A percentile compares a stretch with the other conserved stretches of the same genome.
Conservation (phyloP, 2,888 invertebrate species). For the Hypena proboscidalis region DNA sequence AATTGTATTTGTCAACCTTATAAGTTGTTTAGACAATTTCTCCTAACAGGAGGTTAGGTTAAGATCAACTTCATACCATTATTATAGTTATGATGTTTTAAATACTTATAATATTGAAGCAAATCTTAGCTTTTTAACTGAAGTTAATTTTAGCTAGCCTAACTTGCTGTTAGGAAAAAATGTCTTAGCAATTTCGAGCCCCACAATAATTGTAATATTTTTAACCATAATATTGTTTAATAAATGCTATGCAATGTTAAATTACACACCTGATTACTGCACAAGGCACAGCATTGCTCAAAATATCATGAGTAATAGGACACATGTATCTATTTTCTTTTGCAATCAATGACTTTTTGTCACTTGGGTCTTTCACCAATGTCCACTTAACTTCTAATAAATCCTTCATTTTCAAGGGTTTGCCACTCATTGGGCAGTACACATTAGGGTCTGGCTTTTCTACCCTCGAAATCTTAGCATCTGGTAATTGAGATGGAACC, state of each 20-base stretch:
- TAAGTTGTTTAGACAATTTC: too few species aligned
- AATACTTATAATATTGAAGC: too few species aligned
- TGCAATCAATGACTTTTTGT: constrained; percentile 93
- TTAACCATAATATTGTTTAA: too few species aligned
- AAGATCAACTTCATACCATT: too few species aligned
- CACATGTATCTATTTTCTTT: constrained; percentile 98
- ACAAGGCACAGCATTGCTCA: constrained; percentile 97
- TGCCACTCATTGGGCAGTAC: constrained; percentile 83
- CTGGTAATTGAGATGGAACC: constrained; percentile 97
- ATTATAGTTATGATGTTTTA: too few species aligned
- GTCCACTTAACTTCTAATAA: constrained; percentile 97
- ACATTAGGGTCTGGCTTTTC: constrained; percentile 75
- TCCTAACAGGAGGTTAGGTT: too few species aligned
- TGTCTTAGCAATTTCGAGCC: too few species aligned
- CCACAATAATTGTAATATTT: too few species aligned
- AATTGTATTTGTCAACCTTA: too few species aligned
- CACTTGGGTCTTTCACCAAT: constrained; percentile 93
- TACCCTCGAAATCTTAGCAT: constrained; percentile 88
- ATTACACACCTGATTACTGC: constrained; percentile 90
- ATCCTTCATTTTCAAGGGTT: constrained; percentile 95
- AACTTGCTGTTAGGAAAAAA: too few species aligned
- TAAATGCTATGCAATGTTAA: background rate
- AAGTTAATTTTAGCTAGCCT: too few species aligned
- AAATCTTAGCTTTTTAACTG: too few species aligned
- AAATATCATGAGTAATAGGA: constrained; percentile 97